Conservation (phyloP, 2,113 vertebrate genomes). For the Charina bottae region DNA sequence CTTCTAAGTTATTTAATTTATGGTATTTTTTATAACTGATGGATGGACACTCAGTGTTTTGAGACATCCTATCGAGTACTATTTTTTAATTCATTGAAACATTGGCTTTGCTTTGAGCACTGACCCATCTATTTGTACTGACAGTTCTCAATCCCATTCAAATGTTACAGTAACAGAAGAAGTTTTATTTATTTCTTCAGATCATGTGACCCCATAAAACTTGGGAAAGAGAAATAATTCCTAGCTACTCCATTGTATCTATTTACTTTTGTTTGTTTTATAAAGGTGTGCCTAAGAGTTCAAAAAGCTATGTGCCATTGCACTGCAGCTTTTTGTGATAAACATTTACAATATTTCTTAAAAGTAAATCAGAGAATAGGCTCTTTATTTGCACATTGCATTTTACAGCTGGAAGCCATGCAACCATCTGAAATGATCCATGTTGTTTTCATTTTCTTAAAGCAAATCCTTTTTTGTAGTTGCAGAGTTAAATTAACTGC, state of each 20-base stretch:
- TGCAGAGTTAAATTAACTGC: conserved; percentile 49
- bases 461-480: conserved; percentile 58
- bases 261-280: conserved; percentile 25
- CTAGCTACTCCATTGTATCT: conserved; percentile 11
- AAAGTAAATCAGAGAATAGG: conserved; percentile 61
- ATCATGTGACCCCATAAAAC: background rate
- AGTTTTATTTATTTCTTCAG: background rate
- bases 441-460: conserved; percentile 64
- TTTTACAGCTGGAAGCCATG: conserved; percentile 70
- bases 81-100: conserved; percentile 14
- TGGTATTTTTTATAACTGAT: background rate
- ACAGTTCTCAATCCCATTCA: conserved; percentile 31
- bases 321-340: conserved; percentile 60
- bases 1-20: background rate
- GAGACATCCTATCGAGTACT: background rate
- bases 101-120: conserved; percentile 5
- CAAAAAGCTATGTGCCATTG: conserved; percentile 48
- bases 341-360: conserved; percentile 32
- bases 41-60: background rate
- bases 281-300: conserved; percentile 24
- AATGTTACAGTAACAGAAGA: conserved; percentile 28
- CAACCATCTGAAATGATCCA: conserved; percentile 20
- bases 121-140: conserved; percentile 21
- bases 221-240: conserved; percentile 22
- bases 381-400: conserved; percentile 67